Percentiles rank a stretch among this genome's conserved stretches.
These are phyloP conservation scores for Periophthalmus modestus DNA, from an alignment of 2,113 vertebrate genomes.

Conservation along the genomic window DNA sequence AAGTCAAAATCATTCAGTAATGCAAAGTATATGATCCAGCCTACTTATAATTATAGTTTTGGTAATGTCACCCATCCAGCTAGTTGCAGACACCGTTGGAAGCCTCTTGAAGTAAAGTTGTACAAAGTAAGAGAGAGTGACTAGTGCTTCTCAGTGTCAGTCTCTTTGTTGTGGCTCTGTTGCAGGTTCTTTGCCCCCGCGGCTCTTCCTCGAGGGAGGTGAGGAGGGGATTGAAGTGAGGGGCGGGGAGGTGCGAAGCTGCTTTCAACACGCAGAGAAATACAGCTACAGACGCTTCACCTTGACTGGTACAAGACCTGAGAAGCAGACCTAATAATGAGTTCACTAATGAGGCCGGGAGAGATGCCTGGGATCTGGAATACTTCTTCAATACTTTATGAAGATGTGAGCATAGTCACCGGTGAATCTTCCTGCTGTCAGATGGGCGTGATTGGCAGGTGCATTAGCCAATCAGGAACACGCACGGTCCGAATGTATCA, in stretches of 20 bases:
- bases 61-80: neutral
- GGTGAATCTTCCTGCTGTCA: too few species aligned
- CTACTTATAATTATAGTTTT: neutral
- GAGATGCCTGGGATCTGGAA: too few species aligned
- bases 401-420: too few species aligned
- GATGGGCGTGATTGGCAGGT: too few species aligned
- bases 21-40: neutral
- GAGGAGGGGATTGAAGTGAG: conserved; percentile 34
- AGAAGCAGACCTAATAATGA: conserved; percentile 33
- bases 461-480: too few species aligned
- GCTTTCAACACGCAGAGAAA: conserved; percentile 33
- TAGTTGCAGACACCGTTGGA: neutral
- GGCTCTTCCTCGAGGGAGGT: conserved; percentile 42
- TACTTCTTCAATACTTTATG: too few species aligned
- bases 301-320: conserved; percentile 58
- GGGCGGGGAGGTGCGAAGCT: conserved; percentile 31
- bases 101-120: conserved; percentile 19
- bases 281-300: conserved; percentile 43
- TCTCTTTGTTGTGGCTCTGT: conserved; percentile 27
- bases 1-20: neutral
- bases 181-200: conserved; percentile 22
- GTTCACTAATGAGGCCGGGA: conserved; percentile 42
- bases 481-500: too few species aligned
- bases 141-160: conserved; percentile 41
- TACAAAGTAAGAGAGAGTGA: conserved; percentile 17